Percentiles rank a stretch among this genome's conserved stretches.
Conservation (phyloP, 2,888 invertebrate genomes). For the Drosophila hamatofila region DNA sequence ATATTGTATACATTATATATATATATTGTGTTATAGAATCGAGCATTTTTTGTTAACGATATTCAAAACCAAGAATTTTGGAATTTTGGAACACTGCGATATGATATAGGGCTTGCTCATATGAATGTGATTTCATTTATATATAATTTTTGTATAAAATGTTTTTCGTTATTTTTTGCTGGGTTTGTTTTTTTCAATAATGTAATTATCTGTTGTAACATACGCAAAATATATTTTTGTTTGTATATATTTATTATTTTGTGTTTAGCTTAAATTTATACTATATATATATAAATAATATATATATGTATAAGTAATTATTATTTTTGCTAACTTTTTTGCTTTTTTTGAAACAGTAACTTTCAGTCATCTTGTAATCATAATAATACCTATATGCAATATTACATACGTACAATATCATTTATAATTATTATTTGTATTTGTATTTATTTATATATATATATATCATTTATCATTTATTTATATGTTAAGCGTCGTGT, state of each 20-base stretch:
- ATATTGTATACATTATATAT: conserved; percentile 46
- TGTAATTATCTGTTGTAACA: conserved; percentile 65
- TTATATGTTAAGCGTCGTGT: conserved; percentile 72
- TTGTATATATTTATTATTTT: conserved; percentile 67
- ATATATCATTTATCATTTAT: conserved; percentile 37
- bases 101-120: conserved; percentile 25
- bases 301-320: conserved; percentile 55
- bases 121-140: conserved; percentile 56
- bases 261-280: conserved; percentile 47
- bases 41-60: conserved; percentile 24
- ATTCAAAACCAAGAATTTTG: conserved; percentile 34
- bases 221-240: conserved; percentile 83
- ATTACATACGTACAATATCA: conserved; percentile 69
- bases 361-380: conserved; percentile 78
- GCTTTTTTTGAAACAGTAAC: conserved; percentile 71
- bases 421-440: conserved; percentile 26
- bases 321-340: conserved; percentile 50
- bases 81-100: conserved; percentile 39
- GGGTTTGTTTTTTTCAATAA: conserved; percentile 50
- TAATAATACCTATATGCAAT: conserved; percentile 73
- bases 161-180: conserved; percentile 42
- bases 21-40: conserved; percentile 23
- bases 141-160: conserved; percentile 74
- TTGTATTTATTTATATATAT: conserved; percentile 7
- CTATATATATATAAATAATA: conserved; percentile 43